Conservation (phyloP, 1,140 invertebrate genomes). For the Apis cerana region DNA sequence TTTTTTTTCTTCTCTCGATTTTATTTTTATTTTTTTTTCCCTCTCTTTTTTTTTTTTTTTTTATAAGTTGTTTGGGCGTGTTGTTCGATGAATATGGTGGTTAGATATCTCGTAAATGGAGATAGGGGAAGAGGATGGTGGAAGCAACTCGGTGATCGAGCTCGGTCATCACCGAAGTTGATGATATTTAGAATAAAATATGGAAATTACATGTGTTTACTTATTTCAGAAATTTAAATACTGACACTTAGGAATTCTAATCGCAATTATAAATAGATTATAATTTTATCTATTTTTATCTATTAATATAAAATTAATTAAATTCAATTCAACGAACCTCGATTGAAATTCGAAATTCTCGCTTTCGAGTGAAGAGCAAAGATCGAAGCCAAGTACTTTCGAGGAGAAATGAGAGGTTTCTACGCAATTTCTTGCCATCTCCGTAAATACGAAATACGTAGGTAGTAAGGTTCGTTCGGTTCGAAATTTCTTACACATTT, state of each 20-base stretch:
- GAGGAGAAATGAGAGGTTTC: not conserved
- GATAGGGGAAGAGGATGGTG: too few species aligned
- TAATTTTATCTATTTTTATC: not conserved
- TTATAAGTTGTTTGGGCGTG: not conserved
- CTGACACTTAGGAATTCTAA: too few species aligned
- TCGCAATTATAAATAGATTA: too few species aligned
- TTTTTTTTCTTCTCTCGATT: not conserved
- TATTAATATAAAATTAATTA: not conserved
- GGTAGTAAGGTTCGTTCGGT: not conserved
- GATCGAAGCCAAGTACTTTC: not conserved
- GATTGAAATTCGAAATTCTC: not conserved
- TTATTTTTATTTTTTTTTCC: not conserved
- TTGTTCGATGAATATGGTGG: not conserved
- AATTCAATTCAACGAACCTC: not conserved
- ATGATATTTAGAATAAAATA: too few species aligned
- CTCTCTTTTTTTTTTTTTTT: not conserved
- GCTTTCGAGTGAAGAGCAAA: not conserved
- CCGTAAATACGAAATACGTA: constrained; percentile 16
- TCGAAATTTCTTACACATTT: constrained; percentile 35
- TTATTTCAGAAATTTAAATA: not conserved
- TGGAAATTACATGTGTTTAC: not conserved
- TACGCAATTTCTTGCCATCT: not conserved
- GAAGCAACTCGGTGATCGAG: not conserved
- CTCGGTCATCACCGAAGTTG: not conserved
- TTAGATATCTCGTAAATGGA: not conserved